Base-by-base conservation (phyloP, 2,888 invertebrate species). In the Pollenia labialis region DNA sequence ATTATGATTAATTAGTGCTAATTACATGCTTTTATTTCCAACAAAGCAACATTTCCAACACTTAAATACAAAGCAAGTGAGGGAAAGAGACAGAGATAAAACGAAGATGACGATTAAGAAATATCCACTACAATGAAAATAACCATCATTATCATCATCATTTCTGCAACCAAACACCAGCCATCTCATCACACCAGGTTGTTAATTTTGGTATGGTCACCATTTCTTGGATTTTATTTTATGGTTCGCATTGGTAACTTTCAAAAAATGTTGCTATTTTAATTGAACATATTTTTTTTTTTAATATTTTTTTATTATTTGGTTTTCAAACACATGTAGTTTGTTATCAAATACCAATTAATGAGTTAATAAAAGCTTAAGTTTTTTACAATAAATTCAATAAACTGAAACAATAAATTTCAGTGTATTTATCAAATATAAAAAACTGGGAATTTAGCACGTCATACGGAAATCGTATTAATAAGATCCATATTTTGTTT, bases 1-100 rank as follows among this genome's bases (percentile, higher is more conserved):
- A 88, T 88, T 89, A 88, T 89, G 89, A 92, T 91, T 91, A 92
- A 92, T 92, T 91, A 90, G 89, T 89, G 89, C 90, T 92, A 91
- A 92, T 91, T 91, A 90, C 90, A 89, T 89, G 89, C 90, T 84
- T 88, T 87, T 79, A 85, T 87, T 87, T 87, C 75, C 74, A 83
- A 52, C 83, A 48, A 66, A 77, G 66, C 81, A 77, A 64, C 60
- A 64, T 64, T 71, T 10, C 54, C 62, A 72, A 64, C 64, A 81
- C 64, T 48, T 42, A 32, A 32, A 6, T 10, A 16, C 6, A 42
- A n/a, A 46, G 18, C 18, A 6, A 48, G n/a, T 16, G 50, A 52
- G 50, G 7, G 50, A 16, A n/a, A 52, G 14, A 54, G 8, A 52
- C 12, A 32, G 32, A 32, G 32, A 32, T 32, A 32, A 32, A 32